Evolutionary conservation across 1,140 invertebrate genomes (phyloP).

Genomic region (Lerema accius): DNA sequence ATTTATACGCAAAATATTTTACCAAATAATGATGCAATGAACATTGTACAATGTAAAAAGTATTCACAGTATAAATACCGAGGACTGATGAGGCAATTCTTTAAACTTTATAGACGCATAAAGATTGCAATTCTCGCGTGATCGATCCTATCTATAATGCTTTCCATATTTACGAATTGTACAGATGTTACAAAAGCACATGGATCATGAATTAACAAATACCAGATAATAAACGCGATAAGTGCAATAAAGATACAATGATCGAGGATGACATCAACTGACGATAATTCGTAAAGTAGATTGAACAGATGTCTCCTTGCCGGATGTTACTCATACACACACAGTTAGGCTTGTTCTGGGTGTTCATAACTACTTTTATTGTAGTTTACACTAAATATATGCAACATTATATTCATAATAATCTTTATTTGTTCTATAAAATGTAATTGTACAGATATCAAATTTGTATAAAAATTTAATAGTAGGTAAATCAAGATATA

Average conservation of each 20-base stretch:
- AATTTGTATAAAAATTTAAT: too few relatives aligned
- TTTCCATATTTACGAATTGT: constrained; percentile 25
- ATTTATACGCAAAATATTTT: constrained; percentile 1
- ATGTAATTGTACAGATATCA: neutral
- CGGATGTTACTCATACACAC: constrained; percentile 73
- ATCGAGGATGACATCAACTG: constrained; percentile 64
- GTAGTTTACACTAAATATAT: constrained; percentile 2
- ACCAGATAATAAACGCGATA: constrained; percentile 37
- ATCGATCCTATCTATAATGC: constrained; percentile 26
- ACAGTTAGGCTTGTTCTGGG: constrained; percentile 29
- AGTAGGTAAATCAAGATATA: neutral
- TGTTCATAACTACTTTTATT: too few relatives aligned
- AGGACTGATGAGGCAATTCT: neutral
- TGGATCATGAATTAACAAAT: constrained; percentile 31
- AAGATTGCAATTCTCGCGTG: constrained; percentile 24
- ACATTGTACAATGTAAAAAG: constrained; percentile 12
- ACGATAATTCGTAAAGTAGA: constrained; percentile 48
- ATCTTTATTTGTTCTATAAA: neutral
- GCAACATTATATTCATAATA: neutral
- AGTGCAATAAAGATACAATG: constrained; percentile 45
- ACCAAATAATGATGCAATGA: neutral
- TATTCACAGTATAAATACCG: constrained; percentile 1
- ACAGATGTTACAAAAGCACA: constrained; percentile 20
- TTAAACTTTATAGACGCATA: constrained; percentile 14
- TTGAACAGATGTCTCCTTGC: constrained; percentile 57